phyloP scores from a whole-genome alignment of 2,888 invertebrate species.

The Caenorhabditis plicata region DNA sequence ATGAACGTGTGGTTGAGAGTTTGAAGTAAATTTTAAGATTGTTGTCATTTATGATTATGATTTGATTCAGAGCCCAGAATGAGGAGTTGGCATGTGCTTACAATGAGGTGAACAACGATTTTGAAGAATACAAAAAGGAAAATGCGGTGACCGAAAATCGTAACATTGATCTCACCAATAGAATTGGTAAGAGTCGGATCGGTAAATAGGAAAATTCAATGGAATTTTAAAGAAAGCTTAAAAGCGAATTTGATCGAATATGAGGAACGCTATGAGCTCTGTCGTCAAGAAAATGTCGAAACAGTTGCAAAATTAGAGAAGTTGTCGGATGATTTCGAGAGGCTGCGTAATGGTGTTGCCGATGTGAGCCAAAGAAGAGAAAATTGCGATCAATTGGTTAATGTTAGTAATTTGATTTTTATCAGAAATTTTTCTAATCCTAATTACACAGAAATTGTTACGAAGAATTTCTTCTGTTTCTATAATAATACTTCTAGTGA shows the following conservation, averaged over 20 bases:
- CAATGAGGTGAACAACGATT: constrained; percentile 54
- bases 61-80: constrained; percentile 33
- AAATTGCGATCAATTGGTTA: constrained; percentile 18
- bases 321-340: constrained; percentile 44
- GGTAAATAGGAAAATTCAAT: too few species aligned
- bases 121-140: constrained; percentile 40
- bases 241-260: constrained; percentile 57
- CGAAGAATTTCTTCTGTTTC: too few species aligned
- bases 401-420: neutral
- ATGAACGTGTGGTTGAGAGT: constrained; percentile 5
- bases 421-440: too few species aligned
- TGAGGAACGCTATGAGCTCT: constrained; percentile 57
- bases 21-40: constrained; percentile 2
- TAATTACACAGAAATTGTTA: too few species aligned
- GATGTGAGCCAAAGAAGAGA: constrained; percentile 25
- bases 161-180: constrained; percentile 34
- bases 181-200: constrained; percentile 31
- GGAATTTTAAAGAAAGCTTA: constrained; percentile 38
- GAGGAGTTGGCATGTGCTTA: constrained; percentile 49
- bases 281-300: constrained; percentile 50
- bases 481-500: too few species aligned
- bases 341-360: constrained; percentile 39
- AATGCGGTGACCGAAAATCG: constrained; percentile 18
- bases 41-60: neutral
- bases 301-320: constrained; percentile 45